Percentiles rank a stretch among this genome's conserved stretches.
These are phyloP conservation scores for Epizoanthus ramosus DNA, from an alignment of 92 coral and sea anemone species.

Conservation along the genomic window DNA sequence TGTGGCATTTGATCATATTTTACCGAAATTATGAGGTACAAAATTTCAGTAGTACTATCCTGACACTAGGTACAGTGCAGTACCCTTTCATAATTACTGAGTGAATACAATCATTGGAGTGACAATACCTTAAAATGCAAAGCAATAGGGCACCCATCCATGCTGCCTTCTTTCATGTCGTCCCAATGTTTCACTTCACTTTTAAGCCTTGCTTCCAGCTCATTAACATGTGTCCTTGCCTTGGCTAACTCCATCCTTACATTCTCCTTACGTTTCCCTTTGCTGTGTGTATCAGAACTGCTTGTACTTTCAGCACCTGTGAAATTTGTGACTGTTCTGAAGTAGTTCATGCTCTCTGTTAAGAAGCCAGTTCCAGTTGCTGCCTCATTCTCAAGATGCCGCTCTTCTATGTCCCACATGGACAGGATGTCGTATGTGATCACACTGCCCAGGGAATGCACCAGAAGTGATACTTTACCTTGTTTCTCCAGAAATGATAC, in stretches of 20 bases:
- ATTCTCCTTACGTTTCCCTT: constrained; percentile 68
- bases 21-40: too few species aligned
- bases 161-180: constrained; percentile 33
- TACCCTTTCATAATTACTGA: too few species aligned
- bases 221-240: constrained; percentile 81
- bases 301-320: constrained; percentile 21
- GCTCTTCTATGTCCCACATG: constrained; percentile 84
- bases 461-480: constrained; percentile 87
- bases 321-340: constrained; percentile 63
- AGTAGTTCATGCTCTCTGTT: constrained; percentile 88
- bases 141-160: constrained; percentile 68
- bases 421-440: constrained; percentile 91
- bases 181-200: constrained; percentile 65
- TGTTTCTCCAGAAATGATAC: constrained; percentile 68
- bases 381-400: constrained; percentile 74
- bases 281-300: constrained; percentile 20
- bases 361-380: constrained; percentile 83
- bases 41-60: too few species aligned
- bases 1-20: too few species aligned
- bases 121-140: constrained; percentile 82
- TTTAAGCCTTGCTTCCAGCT: constrained; percentile 80
- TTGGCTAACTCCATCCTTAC: constrained; percentile 83
- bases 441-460: constrained; percentile 94
- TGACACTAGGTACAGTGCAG: too few species aligned
- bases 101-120: neutral